A percentile compares a stretch with the other conserved stretches of the same genome.
Conservation (phyloP, 2,797 vertebrate species). For the Macrochelys suwanniensis region DNA sequence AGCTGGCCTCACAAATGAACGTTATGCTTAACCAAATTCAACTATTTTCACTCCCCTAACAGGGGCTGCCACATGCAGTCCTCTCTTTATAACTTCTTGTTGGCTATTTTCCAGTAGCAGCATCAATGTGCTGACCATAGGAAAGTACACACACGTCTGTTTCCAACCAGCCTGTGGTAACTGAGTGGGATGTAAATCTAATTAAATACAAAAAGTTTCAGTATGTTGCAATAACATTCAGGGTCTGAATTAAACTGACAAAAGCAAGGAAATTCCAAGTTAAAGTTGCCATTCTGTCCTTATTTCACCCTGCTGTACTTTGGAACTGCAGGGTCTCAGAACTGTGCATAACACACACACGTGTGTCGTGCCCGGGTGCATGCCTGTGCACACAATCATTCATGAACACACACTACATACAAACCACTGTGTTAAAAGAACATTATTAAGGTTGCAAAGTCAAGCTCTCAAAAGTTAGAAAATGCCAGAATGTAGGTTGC, state of each 20-base stretch:
- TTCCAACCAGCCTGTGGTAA: conserved; percentile 17
- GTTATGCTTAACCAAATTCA: conserved; percentile 32
- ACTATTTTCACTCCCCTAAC: conserved; percentile 37
- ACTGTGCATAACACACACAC: background rate
- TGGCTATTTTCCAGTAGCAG: background rate
- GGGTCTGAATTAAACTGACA: conserved; percentile 9
- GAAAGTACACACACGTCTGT: background rate
- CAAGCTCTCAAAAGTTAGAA: background rate
- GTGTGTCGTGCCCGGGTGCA: too few species aligned
- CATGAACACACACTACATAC: background rate
- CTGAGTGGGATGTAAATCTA: background rate
- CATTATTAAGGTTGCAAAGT: background rate
- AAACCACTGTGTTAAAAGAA: background rate
- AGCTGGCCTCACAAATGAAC: conserved; percentile 24
- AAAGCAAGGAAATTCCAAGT: conserved; percentile 13
- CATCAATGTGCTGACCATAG: background rate
- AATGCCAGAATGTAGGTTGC: background rate
- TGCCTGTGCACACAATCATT: background rate
- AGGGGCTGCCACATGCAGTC: background rate
- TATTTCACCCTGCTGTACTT: background rate
- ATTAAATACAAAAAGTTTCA: conserved; percentile 13
- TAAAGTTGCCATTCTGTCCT: background rate
- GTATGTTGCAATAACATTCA: background rate
- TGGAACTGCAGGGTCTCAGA: background rate
- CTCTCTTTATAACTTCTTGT: background rate